Conservation (phyloP, 2,888 invertebrate genomes). For the Isotomurus palustris region DNA sequence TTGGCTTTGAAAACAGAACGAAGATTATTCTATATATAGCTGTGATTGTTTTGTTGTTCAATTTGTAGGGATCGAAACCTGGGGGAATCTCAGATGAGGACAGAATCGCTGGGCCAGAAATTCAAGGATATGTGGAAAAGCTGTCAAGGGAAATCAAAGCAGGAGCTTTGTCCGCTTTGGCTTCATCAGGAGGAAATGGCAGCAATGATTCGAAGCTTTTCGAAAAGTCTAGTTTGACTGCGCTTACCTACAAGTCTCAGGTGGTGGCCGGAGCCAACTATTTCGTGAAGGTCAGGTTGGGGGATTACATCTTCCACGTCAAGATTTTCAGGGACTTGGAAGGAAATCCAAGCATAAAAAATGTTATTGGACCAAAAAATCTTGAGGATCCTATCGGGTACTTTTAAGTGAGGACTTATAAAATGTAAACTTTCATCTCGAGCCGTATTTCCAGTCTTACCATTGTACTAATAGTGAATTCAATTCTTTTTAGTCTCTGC, state of each 20-base stretch:
- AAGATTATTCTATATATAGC: no score
- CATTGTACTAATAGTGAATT: no score
- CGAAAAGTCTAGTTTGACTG: constrained; percentile 41
- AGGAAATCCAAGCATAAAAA: constrained; percentile 40
- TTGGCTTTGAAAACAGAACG: no score
- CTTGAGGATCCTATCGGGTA: constrained; percentile 46
- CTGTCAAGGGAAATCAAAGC: constrained; percentile 16
- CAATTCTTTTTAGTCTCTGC: no score
- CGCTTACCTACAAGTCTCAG: constrained; percentile 50
- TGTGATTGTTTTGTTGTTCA: no score
- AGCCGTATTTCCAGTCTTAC: no score
- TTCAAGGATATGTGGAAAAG: constrained; percentile 9
- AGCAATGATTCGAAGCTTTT: constrained; percentile 1
- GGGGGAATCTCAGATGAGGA: no score
- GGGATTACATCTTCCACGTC: constrained; percentile 48
- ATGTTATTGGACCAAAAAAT: constrained; percentile 47
- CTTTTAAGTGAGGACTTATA: no score
- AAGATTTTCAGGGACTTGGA: constrained; percentile 49
- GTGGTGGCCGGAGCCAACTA: constrained; percentile 51
- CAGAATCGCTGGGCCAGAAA: no score
- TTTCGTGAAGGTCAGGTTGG: constrained; percentile 49
- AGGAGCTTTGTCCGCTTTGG: constrained; percentile 4
- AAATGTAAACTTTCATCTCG: no score
- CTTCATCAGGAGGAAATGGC: constrained; percentile 8
- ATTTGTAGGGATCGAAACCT: no score